These are phyloP conservation scores for Drosophila macrospina DNA, from an alignment of 2,888 invertebrate genomes.

Conservation along the genomic window DNA sequence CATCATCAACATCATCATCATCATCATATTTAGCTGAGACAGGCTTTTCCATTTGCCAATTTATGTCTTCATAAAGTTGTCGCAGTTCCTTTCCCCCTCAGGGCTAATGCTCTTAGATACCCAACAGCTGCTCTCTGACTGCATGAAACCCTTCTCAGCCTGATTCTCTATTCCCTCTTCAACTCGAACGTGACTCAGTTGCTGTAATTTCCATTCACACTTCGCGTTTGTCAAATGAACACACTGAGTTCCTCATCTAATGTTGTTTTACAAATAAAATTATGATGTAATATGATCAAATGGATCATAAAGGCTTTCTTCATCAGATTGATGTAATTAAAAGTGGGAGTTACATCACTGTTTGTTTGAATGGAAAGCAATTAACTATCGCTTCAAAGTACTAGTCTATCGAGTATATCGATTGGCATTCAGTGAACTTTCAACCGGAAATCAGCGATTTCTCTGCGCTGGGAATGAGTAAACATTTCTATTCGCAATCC, in stretches of 20 bases:
- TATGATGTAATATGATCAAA: neutral
- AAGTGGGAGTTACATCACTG: neutral
- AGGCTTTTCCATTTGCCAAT: constrained; percentile 76
- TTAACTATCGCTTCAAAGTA: constrained; percentile 14
- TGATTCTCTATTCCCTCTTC: neutral
- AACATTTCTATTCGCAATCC: constrained; percentile 2
- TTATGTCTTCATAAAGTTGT: constrained; percentile 77
- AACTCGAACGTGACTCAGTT: constrained; percentile 74
- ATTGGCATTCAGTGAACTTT: constrained; percentile 7
- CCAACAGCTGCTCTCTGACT: constrained; percentile 48
- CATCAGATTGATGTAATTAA: neutral
- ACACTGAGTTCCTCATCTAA: neutral
- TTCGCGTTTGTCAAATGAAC: neutral
- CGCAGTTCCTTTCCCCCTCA: neutral
- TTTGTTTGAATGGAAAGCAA: constrained; percentile 1
- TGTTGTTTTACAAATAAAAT: neutral
- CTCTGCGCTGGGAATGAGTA: neutral
- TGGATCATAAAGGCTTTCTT: neutral
- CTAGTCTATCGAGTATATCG: neutral
- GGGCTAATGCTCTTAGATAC: constrained; percentile 20
- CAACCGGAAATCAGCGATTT: constrained; percentile 6
- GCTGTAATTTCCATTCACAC: constrained; percentile 41
- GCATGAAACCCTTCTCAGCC: constrained; percentile 21
- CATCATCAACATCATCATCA: constrained; percentile 26
- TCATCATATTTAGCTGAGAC: constrained; percentile 51